phyloP scores from a whole-genome alignment of 2,113 vertebrate species.

The Zosterops hypoxanthus region DNA sequence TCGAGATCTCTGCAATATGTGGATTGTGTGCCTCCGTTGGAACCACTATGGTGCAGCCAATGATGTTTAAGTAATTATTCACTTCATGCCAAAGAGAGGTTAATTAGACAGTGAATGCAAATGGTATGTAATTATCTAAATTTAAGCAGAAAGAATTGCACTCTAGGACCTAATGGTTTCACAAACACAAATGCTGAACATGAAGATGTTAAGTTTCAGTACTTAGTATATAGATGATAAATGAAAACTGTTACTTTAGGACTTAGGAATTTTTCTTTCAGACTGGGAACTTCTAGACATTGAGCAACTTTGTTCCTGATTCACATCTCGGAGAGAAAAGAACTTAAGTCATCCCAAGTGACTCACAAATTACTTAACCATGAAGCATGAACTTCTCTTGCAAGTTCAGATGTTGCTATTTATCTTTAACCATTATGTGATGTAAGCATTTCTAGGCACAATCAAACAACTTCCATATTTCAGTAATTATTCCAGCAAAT shows the following conservation, averaged over 20 bases:
- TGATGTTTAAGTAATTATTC: neutral
- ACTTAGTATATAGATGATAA: neutral
- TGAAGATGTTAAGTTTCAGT: neutral
- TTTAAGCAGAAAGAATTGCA: neutral
- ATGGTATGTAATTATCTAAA: neutral
- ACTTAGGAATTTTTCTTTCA: neutral
- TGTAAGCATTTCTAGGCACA: neutral
- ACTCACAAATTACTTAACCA: neutral
- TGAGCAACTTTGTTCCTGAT: neutral
- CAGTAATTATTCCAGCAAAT: neutral
- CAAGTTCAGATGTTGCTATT: neutral
- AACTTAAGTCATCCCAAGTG: neutral
- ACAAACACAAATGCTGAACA: neutral
- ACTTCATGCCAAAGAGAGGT: neutral
- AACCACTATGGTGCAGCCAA: neutral
- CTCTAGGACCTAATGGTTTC: neutral
- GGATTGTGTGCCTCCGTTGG: neutral
- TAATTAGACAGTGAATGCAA: neutral
- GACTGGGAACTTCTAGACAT: neutral
- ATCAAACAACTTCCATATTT: neutral
- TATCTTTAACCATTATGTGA: neutral
- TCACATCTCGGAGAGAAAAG: neutral
- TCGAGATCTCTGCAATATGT: neutral
- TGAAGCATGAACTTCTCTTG: neutral
- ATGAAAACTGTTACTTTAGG: neutral